Evolutionary conservation across 2,888 invertebrate species (phyloP), one percentile per base, ranked within the genome.

Genomic region (Lymantria dispar): DNA sequence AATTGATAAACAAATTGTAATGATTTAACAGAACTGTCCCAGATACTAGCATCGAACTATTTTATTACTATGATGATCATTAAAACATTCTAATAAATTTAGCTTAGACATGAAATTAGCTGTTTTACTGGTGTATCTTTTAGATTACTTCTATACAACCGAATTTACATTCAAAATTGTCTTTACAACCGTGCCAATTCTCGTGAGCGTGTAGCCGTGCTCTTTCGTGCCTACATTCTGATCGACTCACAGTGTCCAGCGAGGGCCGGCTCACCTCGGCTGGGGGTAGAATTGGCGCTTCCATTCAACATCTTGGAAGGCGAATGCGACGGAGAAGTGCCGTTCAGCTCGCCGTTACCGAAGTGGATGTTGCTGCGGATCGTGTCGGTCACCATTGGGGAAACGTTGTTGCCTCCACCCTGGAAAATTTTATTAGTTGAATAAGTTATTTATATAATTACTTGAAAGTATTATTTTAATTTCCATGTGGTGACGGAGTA

Each of bases 281-380:
- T 89, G 75, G 91, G 88, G 44, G 89, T 86, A 33, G 90, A 88
- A 43, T 75, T 56, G 41, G 78, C 83, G 76, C 86, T 88, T 45
- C 89, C 87, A 70, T 90, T 89, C 50, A 60, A 58, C 63, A 76
- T 61, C 80, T 85, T 85, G 57, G 71, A 62, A 11, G 86, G 83
- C 29, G 88, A 85, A 68, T 85, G 81, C 42, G 77, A 66, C 38
- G 83, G 78, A 59, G 80, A 83, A 52, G 76, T 70, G 36, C 82
- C 85, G 74, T 87, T 87, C 74, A 76, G 72, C 58, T 80, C 79
- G 14, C 80, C 76, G 64, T 91, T 91, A 41, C 92, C 92, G 72
- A 93, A 92, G 74, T 92, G 87, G 65, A 93, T 93, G 88, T 92
- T 89, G 86, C 93, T 93, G 80, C 93, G 92, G 79, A 92, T 92